phyloP scores from a whole-genome alignment of 2,797 vertebrate species.

The Spizella passerina region DNA sequence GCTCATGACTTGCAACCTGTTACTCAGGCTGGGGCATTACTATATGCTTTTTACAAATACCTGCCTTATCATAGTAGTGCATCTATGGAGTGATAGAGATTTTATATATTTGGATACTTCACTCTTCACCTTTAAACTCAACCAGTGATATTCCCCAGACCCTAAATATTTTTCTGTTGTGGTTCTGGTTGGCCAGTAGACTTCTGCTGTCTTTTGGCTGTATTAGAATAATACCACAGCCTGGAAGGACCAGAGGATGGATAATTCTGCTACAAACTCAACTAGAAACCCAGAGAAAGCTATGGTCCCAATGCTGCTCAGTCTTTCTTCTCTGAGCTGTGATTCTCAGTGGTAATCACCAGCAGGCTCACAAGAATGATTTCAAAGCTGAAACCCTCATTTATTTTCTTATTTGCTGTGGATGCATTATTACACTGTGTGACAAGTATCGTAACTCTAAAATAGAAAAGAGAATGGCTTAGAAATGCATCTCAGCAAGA shows the following conservation, averaged over 20 bases:
- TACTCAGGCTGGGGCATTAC: constrained; percentile 1
- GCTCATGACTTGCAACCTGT: neutral
- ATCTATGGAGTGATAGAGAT: neutral
- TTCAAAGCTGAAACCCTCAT: neutral
- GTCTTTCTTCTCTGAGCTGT: neutral
- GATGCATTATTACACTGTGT: neutral
- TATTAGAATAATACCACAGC: neutral
- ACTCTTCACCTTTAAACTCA: neutral
- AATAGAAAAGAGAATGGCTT: neutral
- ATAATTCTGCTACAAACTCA: neutral
- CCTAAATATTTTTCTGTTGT: neutral
- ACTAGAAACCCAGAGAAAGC: neutral
- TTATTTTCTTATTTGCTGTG: neutral
- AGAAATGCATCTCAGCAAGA: neutral
- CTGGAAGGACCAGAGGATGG: neutral
- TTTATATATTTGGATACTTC: neutral
- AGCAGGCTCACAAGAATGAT: neutral
- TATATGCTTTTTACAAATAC: neutral
- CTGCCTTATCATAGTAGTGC: neutral
- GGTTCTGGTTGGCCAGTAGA: neutral
- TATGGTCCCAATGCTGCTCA: neutral
- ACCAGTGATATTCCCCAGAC: neutral
- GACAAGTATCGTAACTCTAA: neutral
- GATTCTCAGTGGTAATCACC: neutral
- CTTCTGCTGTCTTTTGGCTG: neutral